Evolutionary conservation across 2,888 invertebrate species (phyloP).

Genomic region (Monochamus alternatus): DNA sequence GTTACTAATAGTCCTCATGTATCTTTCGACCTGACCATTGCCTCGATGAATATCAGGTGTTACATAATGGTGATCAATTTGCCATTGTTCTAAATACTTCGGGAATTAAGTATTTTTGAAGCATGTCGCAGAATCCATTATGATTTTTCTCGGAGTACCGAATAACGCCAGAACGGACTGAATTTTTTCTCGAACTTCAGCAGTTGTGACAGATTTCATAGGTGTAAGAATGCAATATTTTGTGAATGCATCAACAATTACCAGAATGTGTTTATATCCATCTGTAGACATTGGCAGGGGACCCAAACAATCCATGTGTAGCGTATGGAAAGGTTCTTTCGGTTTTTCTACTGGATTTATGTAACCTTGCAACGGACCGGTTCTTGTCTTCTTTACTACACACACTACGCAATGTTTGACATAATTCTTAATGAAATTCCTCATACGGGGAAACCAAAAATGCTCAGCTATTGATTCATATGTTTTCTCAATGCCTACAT

Average conservation of each 20-base stretch:
- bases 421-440: constrained; percentile 55
- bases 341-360: constrained; percentile 44
- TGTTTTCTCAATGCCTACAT: constrained; percentile 55
- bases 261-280: constrained; percentile 41
- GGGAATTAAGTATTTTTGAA: constrained; percentile 48
- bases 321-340: constrained; percentile 39
- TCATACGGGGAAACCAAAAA: constrained; percentile 58
- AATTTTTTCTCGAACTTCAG: constrained; percentile 37
- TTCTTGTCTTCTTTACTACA: constrained; percentile 55
- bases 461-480: constrained; percentile 49
- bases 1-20: constrained; percentile 53
- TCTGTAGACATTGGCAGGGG: constrained; percentile 39
- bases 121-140: constrained; percentile 47
- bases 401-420: constrained; percentile 56
- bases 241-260: constrained; percentile 48
- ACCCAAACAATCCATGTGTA: constrained; percentile 47
- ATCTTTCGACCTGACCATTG: constrained; percentile 52
- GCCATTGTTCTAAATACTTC: constrained; percentile 42
- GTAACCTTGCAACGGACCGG: constrained; percentile 50
- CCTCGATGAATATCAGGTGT: constrained; percentile 50
- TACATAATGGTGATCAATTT: constrained; percentile 45
- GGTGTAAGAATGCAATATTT: constrained; percentile 49
- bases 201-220: constrained; percentile 47
- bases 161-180: constrained; percentile 29
- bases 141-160: constrained; percentile 49